Conservation (phyloP, 2,797 vertebrate species). For the Prionace glauca region DNA sequence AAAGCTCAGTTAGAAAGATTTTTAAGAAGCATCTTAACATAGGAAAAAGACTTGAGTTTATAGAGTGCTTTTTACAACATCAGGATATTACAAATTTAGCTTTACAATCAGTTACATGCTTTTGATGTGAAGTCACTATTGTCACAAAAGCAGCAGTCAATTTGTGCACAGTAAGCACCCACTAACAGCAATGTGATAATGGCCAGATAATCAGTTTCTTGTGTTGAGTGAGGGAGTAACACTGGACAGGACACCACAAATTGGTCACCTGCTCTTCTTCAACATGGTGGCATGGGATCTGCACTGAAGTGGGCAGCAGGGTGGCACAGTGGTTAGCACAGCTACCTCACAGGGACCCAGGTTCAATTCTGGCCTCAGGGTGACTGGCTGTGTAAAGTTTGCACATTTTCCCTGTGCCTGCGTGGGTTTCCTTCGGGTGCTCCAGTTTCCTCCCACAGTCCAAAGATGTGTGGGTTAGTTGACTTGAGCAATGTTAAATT, state of each 20-base stretch:
- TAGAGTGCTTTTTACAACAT: not conserved
- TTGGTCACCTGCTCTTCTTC: not conserved
- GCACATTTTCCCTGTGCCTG: no score
- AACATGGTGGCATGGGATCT: not conserved
- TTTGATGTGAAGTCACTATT: not conserved
- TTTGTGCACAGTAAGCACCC: not conserved
- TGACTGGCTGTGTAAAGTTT: no score
- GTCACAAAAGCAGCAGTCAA: not conserved
- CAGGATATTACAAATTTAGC: not conserved
- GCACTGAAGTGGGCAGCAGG: not conserved
- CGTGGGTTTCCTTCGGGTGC: no score
- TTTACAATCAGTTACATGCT: not conserved
- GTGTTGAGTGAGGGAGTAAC: not conserved
- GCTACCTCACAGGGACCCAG: no score
- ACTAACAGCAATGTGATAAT: not conserved
- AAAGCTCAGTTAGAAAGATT: not conserved
- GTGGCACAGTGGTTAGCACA: no score
- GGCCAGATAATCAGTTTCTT: not conserved
- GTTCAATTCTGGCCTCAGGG: no score
- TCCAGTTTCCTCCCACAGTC: no score
- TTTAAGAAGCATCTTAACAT: not conserved
- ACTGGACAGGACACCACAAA: not conserved
- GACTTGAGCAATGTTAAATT: no score
- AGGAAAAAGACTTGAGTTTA: not conserved
- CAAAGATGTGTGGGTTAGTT: no score